Evolutionary conservation across 2,113 vertebrate genomes (phyloP).

Genomic region (Edolisoma coerulescens): DNA sequence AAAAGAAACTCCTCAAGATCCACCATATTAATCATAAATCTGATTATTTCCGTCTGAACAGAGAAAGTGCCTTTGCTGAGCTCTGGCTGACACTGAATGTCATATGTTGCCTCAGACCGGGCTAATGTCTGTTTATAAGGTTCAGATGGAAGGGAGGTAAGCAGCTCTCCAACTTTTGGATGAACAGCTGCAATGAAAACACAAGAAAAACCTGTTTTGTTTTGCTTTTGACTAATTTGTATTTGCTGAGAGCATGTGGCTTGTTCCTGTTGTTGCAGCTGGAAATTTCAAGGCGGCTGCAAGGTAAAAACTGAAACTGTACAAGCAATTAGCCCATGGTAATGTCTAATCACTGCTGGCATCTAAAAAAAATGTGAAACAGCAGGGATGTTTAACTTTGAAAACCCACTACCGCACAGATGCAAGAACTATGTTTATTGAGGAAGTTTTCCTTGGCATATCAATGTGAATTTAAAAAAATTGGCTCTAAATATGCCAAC

Average conservation of each 20-base stretch:
- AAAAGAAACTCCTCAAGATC: background rate
- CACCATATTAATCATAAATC: background rate
- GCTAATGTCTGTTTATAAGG: background rate
- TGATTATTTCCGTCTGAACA: background rate
- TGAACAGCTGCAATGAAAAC: slow-evolving; percentile 33
- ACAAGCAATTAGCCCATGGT: slow-evolving; percentile 33
- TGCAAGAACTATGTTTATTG: background rate
- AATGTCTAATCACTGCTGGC: slow-evolving; percentile 41
- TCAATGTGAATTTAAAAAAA: background rate
- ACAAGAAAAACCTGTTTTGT: background rate
- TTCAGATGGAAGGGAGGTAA: background rate
- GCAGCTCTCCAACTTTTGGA: background rate
- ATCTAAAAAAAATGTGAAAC: slow-evolving; percentile 2
- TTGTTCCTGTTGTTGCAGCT: slow-evolving; percentile 52
- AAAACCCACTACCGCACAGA: slow-evolving; percentile 48
- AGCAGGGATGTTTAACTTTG: slow-evolving; percentile 40
- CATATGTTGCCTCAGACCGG: background rate
- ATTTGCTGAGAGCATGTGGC: background rate
- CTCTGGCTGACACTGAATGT: background rate
- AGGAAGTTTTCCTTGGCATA: slow-evolving; percentile 44
- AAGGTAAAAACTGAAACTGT: slow-evolving; percentile 31
- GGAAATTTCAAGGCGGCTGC: slow-evolving; percentile 3
- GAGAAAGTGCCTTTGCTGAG: background rate
- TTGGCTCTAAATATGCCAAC: background rate
- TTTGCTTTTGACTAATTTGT: slow-evolving; percentile 39